phyloP scores from a whole-genome alignment of 2,888 invertebrate species.

The Cantharis flavilabris region DNA sequence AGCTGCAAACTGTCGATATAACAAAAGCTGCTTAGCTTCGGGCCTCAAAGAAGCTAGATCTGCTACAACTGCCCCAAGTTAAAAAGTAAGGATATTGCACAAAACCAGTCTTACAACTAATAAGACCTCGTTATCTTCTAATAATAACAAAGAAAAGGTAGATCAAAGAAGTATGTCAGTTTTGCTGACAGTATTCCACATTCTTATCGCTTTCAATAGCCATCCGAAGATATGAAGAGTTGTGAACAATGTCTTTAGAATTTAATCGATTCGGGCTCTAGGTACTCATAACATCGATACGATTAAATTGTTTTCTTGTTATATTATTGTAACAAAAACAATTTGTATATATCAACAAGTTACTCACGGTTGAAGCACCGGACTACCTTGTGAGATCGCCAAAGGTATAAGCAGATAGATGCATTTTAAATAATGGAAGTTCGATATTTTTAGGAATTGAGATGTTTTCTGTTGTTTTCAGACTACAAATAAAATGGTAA shows the following conservation, averaged over 20 bases:
- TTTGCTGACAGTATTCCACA: not conserved
- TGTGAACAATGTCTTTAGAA: not conserved
- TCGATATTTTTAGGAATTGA: not conserved
- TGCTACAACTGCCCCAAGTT: not conserved
- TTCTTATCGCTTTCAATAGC: not conserved
- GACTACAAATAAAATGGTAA: not conserved
- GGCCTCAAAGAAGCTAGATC: not conserved
- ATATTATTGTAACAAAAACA: not conserved
- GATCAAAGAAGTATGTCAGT: not conserved
- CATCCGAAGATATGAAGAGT: not conserved
- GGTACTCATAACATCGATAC: not conserved
- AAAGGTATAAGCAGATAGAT: too few relatives aligned
- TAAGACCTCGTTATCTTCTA: not conserved
- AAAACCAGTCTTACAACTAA: not conserved
- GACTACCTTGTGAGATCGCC: too few relatives aligned
- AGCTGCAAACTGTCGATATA: not conserved
- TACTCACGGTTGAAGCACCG: not conserved
- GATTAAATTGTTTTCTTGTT: not conserved
- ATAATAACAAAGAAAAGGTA: not conserved
- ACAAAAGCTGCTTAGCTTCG: not conserved
- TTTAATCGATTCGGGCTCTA: not conserved
- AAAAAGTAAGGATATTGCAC: not conserved
- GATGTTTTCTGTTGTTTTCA: not conserved
- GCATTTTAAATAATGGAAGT: not conserved
- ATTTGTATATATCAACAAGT: not conserved